A percentile compares a stretch with the other conserved stretches of the same genome.
These are phyloP conservation scores for Pygocentrus nattereri DNA, from an alignment of 2,797 vertebrate species.

Conservation along the genomic window DNA sequence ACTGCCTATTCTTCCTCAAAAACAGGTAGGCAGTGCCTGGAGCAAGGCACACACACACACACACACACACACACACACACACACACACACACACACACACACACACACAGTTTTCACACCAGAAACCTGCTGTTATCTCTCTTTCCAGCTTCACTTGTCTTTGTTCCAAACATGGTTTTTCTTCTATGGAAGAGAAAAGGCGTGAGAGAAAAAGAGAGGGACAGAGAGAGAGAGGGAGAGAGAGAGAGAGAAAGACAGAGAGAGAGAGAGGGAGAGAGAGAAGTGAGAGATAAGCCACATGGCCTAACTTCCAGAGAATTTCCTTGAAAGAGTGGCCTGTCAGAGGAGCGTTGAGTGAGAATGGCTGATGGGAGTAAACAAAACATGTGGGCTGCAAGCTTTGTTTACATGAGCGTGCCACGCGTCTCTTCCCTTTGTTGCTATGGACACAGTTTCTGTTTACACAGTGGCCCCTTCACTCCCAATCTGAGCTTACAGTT, in stretches of 20 bases:
- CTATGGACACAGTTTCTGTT: constrained; percentile 42
- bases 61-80: background rate
- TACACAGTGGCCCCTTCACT: background rate
- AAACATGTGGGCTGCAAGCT: constrained; percentile 25
- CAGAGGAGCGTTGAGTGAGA: constrained; percentile 22
- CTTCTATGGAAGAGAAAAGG: constrained; percentile 40
- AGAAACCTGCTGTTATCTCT: constrained; percentile 35
- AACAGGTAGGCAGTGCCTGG: constrained; percentile 10
- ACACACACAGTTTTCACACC: background rate
- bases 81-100: constrained; percentile 10
- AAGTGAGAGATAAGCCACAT: constrained; percentile 48
- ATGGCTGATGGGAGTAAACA: constrained; percentile 29
- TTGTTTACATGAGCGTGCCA: constrained; percentile 11
- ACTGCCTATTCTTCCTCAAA: constrained; percentile 1
- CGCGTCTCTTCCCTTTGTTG: constrained; percentile 35
- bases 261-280: background rate
- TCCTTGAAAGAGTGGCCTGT: constrained; percentile 33
- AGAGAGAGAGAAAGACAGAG: constrained; percentile 22
- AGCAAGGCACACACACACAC: constrained; percentile 3
- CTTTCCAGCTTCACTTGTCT: constrained; percentile 27
- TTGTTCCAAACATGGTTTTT: constrained; percentile 33
- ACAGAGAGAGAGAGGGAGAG: constrained; percentile 36
- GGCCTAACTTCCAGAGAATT: constrained; percentile 59
- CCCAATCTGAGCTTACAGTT: constrained; percentile 14
- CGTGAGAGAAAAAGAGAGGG: constrained; percentile 29